These are phyloP conservation scores for Deroplatys truncata DNA, from an alignment of 2,888 invertebrate species.

Conservation along the genomic window DNA sequence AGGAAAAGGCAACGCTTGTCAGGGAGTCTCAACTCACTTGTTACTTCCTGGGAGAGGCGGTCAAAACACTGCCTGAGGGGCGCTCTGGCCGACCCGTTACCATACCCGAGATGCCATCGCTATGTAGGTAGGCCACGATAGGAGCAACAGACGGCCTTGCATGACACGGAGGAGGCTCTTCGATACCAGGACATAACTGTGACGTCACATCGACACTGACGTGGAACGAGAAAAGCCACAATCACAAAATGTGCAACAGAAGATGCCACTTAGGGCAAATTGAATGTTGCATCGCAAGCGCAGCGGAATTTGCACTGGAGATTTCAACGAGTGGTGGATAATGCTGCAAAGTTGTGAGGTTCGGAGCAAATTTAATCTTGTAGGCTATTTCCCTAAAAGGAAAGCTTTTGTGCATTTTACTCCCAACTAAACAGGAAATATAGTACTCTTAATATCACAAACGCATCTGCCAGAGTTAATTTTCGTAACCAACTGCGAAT, in stretches of 20 bases:
- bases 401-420: no score
- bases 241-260: background rate
- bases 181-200: background rate
- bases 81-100: background rate
- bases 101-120: background rate
- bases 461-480: no score
- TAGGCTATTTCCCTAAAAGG: no score
- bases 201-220: background rate
- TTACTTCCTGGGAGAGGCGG: background rate
- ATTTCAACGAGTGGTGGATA: no score
- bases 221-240: background rate
- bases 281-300: no score
- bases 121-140: background rate
- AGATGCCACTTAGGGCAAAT: no score
- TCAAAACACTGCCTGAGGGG: background rate
- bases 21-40: background rate
- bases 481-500: no score
- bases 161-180: background rate
- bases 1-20: background rate
- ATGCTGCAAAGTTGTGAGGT: no score
- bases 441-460: no score
- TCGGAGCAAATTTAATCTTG: no score
- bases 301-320: no score
- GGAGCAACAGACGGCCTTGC: background rate
- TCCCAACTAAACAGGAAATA: no score